Base-by-base conservation (phyloP, 2,113 vertebrate species). In the Hirundichthys speculiger region DNA sequence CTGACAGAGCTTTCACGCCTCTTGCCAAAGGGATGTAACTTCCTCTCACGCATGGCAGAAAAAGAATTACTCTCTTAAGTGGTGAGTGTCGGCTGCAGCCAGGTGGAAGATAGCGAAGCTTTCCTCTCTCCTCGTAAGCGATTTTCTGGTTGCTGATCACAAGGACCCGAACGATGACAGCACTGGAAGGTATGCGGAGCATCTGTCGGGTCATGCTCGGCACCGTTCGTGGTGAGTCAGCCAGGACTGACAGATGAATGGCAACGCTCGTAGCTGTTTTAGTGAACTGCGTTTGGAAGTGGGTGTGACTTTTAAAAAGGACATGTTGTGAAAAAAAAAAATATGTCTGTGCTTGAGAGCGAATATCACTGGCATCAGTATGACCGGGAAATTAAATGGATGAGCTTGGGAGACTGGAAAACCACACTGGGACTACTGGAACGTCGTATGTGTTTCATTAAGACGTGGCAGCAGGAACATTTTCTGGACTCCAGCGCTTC, bases 101-200 rank as follows among this genome's bases (percentile, higher is more conserved):
- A 66, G 75, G 73, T 70, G 76, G 63, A 48, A 64, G 62, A 74
- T 39, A 21, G 49, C 27, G 77, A 74, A 64, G 65, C 45, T 69
- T 69, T 61, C 49, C 30, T 55, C 9, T 8, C 27, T 46, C 16
- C 27, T 61, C 52, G 8, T 53, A 67, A 64, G 60, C 13, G 48
- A 58, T 39, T 63, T 46, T 49, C 57, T 22, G 41, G 66, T 54
- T 70, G 19, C 13, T 2, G 47, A 48, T 77, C 24, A 51, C 0
- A 7, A 59, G 52, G 62, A 25, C 24, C 1, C 41, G 41, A 34
- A 58, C 39, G 68, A 78, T 87, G 83, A 84, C 80, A 13, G 30
- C 66, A 10, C 1, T 53, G 84, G 84, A 88, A 83, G 67, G 71
- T 79, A 88, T 90, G 83, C 54, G 7, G 43, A 70, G 81, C 79